phyloP scores from a whole-genome alignment of 2,888 invertebrate species.

The Lysandra bellargus region DNA sequence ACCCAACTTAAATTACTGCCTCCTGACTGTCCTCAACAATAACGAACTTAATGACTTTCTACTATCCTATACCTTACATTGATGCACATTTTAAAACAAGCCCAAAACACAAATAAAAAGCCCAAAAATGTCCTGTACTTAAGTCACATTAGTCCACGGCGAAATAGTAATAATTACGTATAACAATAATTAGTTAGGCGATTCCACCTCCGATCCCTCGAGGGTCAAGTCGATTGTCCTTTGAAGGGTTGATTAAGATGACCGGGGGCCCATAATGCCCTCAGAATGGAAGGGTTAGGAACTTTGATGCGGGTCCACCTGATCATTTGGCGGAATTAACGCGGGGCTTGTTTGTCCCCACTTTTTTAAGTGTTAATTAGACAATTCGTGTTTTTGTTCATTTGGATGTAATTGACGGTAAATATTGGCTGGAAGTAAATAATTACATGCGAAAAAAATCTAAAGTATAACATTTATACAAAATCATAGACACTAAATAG shows the following conservation, averaged over 20 bases:
- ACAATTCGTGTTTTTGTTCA: constrained; percentile 36
- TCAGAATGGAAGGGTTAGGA: constrained; percentile 56
- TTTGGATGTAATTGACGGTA: constrained; percentile 17
- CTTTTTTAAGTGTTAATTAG: constrained; percentile 69
- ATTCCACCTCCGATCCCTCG: constrained; percentile 56
- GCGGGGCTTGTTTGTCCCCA: constrained; percentile 58
- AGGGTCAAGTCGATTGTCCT: constrained; percentile 76
- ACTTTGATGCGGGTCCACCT: constrained; percentile 75
- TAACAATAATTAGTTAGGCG: constrained; percentile 74
- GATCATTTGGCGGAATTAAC: constrained; percentile 58
- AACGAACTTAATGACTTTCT: not conserved
- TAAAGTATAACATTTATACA: too few species aligned
- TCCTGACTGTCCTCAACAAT: not conserved
- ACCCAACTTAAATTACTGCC: not conserved
- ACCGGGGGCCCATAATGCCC: constrained; percentile 62
- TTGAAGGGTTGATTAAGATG: constrained; percentile 79
- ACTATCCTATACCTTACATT: not conserved
- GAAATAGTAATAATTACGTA: constrained; percentile 64
- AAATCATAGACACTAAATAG: too few species aligned
- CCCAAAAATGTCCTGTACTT: constrained; percentile 13
- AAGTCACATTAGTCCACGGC: constrained; percentile 11
- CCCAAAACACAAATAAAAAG: not conserved
- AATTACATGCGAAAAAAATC: not conserved
- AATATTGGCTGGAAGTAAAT: not conserved
- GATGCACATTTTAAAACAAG: not conserved